Base-by-base conservation (phyloP, 2,113 vertebrate genomes). In the Trochalopteron elliotii region DNA sequence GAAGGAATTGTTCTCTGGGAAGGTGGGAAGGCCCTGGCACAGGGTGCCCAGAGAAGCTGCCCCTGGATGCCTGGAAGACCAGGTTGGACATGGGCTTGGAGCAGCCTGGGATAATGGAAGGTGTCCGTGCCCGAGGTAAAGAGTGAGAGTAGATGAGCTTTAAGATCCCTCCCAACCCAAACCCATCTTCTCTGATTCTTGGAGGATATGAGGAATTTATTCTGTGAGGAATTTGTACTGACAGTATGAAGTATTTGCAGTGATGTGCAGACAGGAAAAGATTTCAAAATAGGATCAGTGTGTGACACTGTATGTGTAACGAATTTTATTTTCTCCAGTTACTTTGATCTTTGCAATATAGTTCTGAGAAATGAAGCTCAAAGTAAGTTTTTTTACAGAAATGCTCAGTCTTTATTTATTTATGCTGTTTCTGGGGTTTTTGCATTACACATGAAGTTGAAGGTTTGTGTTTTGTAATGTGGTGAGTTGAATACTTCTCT, bases 21-120 rank as follows among this genome's bases (percentile, higher is more conserved):
- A 47, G 39, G 15, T 53, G 55, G 39, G 5, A 1, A 61, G 63
- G 23, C 15, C 22, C 37, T 61, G 39, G 74, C 18, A 30, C n/a
- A n/a, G 47, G 22, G 16, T 69, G 10, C 33, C 33, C 28, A 61
- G 74, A 70, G 56, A 3, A 63, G 31, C 31, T 88, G 67, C 12
- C 27, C 15, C 37, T 72, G 57, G 22, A 57, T 28, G 50, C 59
- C 57, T 57, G 76, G 21, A 23, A 37, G 17, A 31, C 25, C 42
- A 42, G 75, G n/a, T 0, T 57, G 76, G 35, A 50, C 12, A 50
- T 0, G 18, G 22, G n/a, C 28, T 57, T 27, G 45, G 55, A 53
- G n/a, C 47, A 37, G 0, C 39, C 37, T 60, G 31, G 17, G 14
- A 5, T 0, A 22, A 22, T 9, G 52, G 19, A 0, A 67, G 12